Evolutionary conservation across 2,888 invertebrate genomes (phyloP).

Genomic region (Podotricha telesiphe): DNA sequence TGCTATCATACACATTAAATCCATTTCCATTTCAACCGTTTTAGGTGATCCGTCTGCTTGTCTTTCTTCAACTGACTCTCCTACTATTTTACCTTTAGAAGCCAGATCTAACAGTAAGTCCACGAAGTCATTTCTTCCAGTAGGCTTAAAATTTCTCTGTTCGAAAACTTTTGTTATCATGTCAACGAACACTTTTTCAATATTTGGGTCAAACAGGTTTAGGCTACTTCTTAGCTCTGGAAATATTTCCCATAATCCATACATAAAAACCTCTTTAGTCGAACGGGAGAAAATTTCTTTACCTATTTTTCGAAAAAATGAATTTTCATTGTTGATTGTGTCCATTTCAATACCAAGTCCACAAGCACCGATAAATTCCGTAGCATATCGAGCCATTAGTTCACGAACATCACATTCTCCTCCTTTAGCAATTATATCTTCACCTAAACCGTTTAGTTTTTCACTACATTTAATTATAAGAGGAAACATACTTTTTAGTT

Average conservation of each 20-base stretch:
- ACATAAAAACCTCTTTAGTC: conserved; percentile 43
- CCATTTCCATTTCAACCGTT: conserved; percentile 57
- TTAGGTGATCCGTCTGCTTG: conserved; percentile 57
- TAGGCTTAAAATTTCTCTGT: conserved; percentile 60
- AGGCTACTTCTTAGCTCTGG: conserved; percentile 53
- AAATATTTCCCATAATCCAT: conserved; percentile 54
- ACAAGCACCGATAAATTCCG: conserved; percentile 60
- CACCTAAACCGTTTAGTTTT: conserved; percentile 53
- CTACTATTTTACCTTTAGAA: conserved; percentile 57
- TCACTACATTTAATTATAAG: conserved; percentile 64
- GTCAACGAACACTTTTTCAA: conserved; percentile 48
- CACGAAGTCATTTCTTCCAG: conserved; percentile 56
- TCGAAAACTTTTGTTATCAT: conserved; percentile 56
- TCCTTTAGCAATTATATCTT: conserved; percentile 46
- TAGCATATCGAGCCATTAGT: conserved; percentile 58
- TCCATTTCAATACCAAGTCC: conserved; percentile 58
- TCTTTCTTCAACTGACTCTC: conserved; percentile 61
- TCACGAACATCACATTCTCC: conserved; percentile 54
- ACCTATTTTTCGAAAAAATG: conserved; percentile 51
- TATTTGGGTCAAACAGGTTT: conserved; percentile 41
- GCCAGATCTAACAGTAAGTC: conserved; percentile 56
- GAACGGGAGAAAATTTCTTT: conserved; percentile 53
- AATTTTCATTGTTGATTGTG: conserved; percentile 54
- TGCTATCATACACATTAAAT: conserved; percentile 55
- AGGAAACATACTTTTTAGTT: conserved; percentile 70